A percentile compares a stretch with the other conserved stretches of the same genome.
phyloP scores from a whole-genome alignment of 1,140 invertebrate genomes.

The Oryzaephilus surinamensis region DNA sequence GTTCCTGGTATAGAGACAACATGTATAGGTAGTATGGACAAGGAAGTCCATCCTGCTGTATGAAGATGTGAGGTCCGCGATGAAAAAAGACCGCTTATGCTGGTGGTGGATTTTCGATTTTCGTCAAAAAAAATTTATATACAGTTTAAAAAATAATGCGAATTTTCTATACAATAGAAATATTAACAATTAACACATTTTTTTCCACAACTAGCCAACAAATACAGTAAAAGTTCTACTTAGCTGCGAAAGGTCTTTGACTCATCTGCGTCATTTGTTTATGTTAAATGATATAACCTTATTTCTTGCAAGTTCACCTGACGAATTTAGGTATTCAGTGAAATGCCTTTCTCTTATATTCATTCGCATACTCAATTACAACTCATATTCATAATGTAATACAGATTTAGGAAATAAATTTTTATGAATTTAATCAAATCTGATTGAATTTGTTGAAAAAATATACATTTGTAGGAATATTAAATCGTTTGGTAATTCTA shows the following conservation, averaged over 20 bases:
- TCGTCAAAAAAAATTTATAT: too few relatives aligned
- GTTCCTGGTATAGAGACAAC: too few relatives aligned
- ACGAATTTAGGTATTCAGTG: conserved; percentile 13
- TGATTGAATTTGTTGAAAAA: conserved; percentile 6
- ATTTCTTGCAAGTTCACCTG: conserved; percentile 13
- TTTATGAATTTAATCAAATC: too few relatives aligned
- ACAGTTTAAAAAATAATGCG: too few relatives aligned
- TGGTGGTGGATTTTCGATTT: too few relatives aligned
- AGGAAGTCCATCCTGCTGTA: neutral
- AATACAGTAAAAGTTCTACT: conserved; percentile 8
- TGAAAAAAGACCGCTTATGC: too few relatives aligned
- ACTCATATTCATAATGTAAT: too few relatives aligned
- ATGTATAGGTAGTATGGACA: neutral
- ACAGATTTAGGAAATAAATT: too few relatives aligned
- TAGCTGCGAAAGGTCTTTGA: conserved; percentile 11
- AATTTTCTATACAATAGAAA: too few relatives aligned
- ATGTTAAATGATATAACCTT: conserved; percentile 17
- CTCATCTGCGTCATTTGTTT: conserved; percentile 13
- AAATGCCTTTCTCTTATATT: conserved; percentile 14
- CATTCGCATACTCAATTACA: too few relatives aligned
- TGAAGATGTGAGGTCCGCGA: neutral
- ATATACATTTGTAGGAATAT: neutral
- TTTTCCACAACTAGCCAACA: neutral
- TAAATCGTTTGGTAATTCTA: too few relatives aligned
- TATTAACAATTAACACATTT: conserved; percentile 2